Conservation (phyloP, 2,113 vertebrate genomes). For the Cryptotis parvus region DNA sequence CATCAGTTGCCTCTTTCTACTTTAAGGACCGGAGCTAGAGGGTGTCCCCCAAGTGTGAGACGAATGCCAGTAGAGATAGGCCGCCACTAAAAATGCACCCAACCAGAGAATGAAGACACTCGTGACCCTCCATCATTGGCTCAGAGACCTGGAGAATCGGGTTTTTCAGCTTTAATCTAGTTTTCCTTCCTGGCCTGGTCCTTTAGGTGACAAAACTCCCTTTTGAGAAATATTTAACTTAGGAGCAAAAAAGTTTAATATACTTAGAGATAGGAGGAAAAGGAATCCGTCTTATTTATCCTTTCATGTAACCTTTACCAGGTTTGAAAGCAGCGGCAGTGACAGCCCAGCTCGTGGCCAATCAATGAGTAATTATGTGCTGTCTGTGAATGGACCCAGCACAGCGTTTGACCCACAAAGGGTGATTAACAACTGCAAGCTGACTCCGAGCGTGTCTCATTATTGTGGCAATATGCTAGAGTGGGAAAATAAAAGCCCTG, state of each 20-base stretch:
- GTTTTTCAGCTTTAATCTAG: conserved; percentile 48
- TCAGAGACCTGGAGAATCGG: background rate
- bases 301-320: conserved; percentile 25
- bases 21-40: conserved; percentile 8
- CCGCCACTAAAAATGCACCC: background rate
- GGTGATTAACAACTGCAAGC: conserved; percentile 24
- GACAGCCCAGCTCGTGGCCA: background rate
- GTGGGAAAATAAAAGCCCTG: background rate
- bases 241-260: background rate
- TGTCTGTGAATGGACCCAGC: conserved; percentile 28
- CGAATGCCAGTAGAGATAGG: background rate
- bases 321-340: background rate
- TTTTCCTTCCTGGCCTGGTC: conserved; percentile 19
- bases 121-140: background rate
- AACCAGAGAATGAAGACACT: background rate
- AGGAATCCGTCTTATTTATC: conserved; percentile 5
- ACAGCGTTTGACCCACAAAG: background rate
- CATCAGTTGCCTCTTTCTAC: background rate
- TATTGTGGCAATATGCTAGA: background rate
- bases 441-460: background rate
- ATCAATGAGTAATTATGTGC: background rate
- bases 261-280: conserved; percentile 23
- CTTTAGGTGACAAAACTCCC: background rate
- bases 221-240: conserved; percentile 56
- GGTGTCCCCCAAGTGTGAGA: background rate